A percentile compares a stretch with the other conserved stretches of the same genome.
These are phyloP conservation scores for Hyperopisus bebe DNA, from an alignment of 2,113 vertebrate genomes.

Conservation along the genomic window DNA sequence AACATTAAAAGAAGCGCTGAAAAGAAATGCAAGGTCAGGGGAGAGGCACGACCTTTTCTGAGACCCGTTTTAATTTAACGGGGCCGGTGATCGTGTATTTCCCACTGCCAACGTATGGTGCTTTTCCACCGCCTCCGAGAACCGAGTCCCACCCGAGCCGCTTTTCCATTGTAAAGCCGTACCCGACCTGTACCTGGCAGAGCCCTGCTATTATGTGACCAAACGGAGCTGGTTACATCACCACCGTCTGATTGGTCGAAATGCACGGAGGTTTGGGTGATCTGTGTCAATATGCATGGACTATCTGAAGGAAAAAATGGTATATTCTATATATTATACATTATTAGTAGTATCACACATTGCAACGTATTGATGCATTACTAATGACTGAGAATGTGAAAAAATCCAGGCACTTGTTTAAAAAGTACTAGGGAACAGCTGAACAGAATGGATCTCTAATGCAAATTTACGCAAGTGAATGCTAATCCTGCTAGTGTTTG, in stretches of 20 bases:
- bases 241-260: too few species aligned
- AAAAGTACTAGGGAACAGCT: neutral
- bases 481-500: neutral
- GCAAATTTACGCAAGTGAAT: neutral
- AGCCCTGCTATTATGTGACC: neutral
- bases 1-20: neutral
- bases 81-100: neutral
- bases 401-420: neutral
- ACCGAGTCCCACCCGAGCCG: neutral
- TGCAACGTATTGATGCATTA: neutral
- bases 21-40: neutral
- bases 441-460: neutral
- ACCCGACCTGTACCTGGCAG: too few species aligned
- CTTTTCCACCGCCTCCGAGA: neutral
- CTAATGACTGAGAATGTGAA: neutral
- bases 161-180: too few species aligned
- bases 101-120: neutral
- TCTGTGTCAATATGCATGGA: neutral
- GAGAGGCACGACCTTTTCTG: neutral
- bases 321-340: neutral
- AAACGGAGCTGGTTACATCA: neutral
- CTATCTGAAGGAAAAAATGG: neutral
- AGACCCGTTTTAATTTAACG: neutral
- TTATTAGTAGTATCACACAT: neutral
- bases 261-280: too few species aligned